phyloP scores from a whole-genome alignment of 2,888 invertebrate species.

The Patella ulyssiponensis region DNA sequence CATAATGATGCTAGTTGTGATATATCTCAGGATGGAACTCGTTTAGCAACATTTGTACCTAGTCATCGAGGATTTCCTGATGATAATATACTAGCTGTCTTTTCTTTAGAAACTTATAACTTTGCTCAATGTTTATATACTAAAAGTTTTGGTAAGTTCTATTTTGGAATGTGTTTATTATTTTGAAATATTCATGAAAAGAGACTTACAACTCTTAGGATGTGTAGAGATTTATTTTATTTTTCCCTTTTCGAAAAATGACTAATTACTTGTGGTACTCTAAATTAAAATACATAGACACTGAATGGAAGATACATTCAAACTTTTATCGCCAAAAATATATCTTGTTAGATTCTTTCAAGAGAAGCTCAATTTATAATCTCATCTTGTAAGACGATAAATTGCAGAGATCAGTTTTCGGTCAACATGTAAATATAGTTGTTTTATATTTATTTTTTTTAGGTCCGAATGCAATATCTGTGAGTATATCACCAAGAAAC shows the following conservation, averaged over 20 bases:
- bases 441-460: conserved; percentile 25
- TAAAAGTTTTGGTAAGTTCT: conserved; percentile 72
- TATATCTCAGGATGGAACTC: conserved; percentile 84
- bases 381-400: too few species aligned
- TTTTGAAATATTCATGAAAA: neutral
- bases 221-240: neutral
- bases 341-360: too few species aligned
- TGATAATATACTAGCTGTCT: conserved; percentile 85
- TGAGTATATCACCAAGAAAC: conserved; percentile 86
- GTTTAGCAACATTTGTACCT: conserved; percentile 84
- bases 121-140: conserved; percentile 85
- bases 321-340: too few species aligned
- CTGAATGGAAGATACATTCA: too few species aligned
- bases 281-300: too few species aligned
- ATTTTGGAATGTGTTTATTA: neutral
- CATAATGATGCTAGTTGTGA: conserved; percentile 91
- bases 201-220: neutral
- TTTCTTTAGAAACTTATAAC: conserved; percentile 83
- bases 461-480: conserved; percentile 86
- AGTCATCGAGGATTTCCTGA: conserved; percentile 78
- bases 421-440: too few species aligned
- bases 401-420: too few species aligned
- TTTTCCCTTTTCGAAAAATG: too few species aligned
- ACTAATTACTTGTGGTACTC: too few species aligned
- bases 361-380: too few species aligned